Evolutionary conservation across 2,888 invertebrate genomes (phyloP).

Genomic region (Cryptocheilus praepositus): DNA sequence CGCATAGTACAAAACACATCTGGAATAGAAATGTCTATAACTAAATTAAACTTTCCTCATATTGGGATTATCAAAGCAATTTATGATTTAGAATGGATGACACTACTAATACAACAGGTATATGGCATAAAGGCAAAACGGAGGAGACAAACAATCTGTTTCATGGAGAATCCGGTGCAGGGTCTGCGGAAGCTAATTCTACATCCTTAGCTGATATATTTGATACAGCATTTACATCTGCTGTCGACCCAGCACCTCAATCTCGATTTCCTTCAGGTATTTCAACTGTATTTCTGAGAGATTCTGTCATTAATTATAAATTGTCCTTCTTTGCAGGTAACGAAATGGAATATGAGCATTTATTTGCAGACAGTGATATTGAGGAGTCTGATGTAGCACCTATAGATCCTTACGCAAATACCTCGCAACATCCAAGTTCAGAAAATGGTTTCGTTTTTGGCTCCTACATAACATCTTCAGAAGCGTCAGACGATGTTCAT

Average conservation of each 20-base stretch:
- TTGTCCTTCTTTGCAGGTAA: conserved; percentile 72
- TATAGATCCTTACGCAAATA: conserved; percentile 57
- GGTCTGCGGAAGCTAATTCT: conserved; percentile 63
- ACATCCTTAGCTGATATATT: conserved; percentile 80
- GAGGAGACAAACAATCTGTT: conserved; percentile 63
- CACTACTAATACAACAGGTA: conserved; percentile 64
- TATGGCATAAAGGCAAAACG: conserved; percentile 67
- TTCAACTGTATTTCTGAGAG: neutral
- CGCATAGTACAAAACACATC: no score
- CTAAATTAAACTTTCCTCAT: no score
- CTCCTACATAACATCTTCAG: conserved; percentile 54
- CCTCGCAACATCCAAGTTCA: conserved; percentile 51
- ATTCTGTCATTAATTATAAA: neutral
- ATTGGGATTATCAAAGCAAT: neutral
- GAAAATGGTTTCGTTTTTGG: conserved; percentile 58
- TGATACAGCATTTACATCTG: conserved; percentile 80
- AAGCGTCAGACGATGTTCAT: conserved; percentile 46
- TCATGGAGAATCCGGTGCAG: conserved; percentile 61
- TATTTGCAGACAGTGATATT: conserved; percentile 82
- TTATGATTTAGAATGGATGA: conserved; percentile 64
- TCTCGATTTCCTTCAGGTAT: conserved; percentile 69
- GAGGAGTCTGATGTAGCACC: conserved; percentile 76
- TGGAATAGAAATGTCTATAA: no score
- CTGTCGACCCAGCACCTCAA: conserved; percentile 75
- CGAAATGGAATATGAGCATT: conserved; percentile 81